These are phyloP conservation scores for Thripadectes ignobilis DNA, from an alignment of 2,797 vertebrate genomes.

Conservation along the genomic window DNA sequence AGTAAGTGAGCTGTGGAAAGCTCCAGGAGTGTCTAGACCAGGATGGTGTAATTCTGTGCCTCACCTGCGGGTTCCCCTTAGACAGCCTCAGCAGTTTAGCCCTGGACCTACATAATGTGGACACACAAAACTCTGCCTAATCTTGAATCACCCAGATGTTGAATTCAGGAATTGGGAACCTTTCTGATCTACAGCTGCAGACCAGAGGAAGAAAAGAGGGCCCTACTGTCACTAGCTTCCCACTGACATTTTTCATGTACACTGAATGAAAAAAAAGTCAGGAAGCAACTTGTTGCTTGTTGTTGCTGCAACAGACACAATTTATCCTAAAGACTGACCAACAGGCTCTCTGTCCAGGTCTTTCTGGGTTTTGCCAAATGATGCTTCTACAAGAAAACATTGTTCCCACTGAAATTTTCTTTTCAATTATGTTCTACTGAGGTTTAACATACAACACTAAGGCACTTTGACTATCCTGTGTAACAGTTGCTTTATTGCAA, in stretches of 20 bases:
- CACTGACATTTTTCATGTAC: neutral
- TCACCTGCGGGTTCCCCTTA: neutral
- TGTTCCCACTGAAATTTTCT: neutral
- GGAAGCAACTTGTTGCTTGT: neutral
- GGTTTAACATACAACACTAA: neutral
- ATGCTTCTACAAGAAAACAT: neutral
- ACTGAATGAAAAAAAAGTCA: neutral
- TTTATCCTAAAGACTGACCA: neutral
- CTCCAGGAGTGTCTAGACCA: neutral
- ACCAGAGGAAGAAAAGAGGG: neutral
- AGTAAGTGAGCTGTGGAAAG: neutral
- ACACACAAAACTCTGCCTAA: neutral
- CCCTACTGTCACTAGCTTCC: neutral
- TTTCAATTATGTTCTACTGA: neutral
- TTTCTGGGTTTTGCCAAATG: neutral
- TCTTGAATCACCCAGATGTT: neutral
- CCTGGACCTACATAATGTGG: neutral
- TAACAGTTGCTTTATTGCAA: constrained; percentile 31
- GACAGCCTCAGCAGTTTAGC: neutral
- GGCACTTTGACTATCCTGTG: neutral
- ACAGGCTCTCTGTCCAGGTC: neutral
- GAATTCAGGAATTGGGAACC: neutral
- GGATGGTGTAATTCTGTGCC: neutral
- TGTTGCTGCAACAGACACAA: neutral
- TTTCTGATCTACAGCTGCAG: neutral